Base-by-base conservation (phyloP, 53 echinoderm and acorn worm species). In the Hippasteria phrygiana region DNA sequence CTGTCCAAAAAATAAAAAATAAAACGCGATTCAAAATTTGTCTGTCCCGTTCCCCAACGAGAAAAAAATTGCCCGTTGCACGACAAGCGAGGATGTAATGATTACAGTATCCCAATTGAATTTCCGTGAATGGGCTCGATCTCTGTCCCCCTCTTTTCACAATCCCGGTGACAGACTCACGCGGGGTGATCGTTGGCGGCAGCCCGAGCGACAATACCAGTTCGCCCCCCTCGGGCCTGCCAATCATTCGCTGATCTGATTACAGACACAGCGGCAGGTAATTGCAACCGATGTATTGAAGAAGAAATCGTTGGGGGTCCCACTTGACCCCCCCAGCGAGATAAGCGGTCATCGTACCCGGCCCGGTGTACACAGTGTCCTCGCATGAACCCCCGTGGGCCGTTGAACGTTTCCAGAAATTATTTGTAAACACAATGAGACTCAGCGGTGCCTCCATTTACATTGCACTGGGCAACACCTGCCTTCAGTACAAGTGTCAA, bases 311-410 rank as follows among this genome's bases (percentile, higher is more conserved):
- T 48, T 40, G 47, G 17, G 28, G 4, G 22, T 45, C 26, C 13
- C 43, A 80, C 80, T 80, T 80, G 80, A 80, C 80, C 80, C 40
- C 80, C 40, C 55, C 20, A 27, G 17, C 6, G 29, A 55, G 80
- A 80, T 80, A 80, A 80, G 80, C 63, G 26, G 62, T 22, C 63
- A 62, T 43, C 10, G 17, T 38, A 39, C 18, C 71, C 38, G 38
- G 5, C 2, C 38, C n/a, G n/a, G 71, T 71, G n/a, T 0, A 71
- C 18, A 38, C 71, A 55, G 37, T 20, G 12, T 18, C 20, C 74
- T 43, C n/a, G 11, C 0, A 20, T 34, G 12, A 9, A 16, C 1
- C 35, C 55, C 35, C 2, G 18, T 20, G 0, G 2, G 37, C 36
- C 20, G 33, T 45, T 46, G 29, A 16, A 27, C 17, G 36, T 32